Conservation (phyloP, 1,140 invertebrate genomes). For the Ooceraea biroi region DNA sequence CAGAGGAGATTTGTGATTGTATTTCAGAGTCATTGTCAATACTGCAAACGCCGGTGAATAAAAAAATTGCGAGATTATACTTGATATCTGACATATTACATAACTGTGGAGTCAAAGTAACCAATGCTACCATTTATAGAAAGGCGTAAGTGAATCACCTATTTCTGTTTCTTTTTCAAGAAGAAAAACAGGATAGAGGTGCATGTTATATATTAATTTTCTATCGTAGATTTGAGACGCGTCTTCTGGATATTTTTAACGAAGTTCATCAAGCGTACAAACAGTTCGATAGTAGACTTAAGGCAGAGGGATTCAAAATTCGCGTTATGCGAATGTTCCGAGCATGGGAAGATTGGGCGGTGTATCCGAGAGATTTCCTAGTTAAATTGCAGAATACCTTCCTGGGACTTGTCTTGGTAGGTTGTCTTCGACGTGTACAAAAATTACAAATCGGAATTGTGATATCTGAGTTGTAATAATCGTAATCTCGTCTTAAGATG, state of each 20-base stretch:
- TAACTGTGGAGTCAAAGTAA: conserved; percentile 98
- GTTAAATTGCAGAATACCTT: conserved; percentile 97
- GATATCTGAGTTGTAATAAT: conserved; percentile 29
- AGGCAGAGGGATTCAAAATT: conserved; percentile 98
- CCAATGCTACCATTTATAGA: conserved; percentile 98
- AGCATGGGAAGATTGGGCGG: conserved; percentile 99
- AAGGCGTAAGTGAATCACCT: conserved; percentile 89
- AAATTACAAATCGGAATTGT: background rate
- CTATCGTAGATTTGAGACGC: conserved; percentile 92
- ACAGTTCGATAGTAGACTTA: conserved; percentile 94
- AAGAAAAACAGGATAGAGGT: background rate
- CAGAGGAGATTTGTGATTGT: conserved; percentile 97
- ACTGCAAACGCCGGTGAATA: conserved; percentile 92
- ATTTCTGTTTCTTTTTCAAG: too few species aligned
- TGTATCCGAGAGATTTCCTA: conserved; percentile 98
- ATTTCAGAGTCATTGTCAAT: conserved; percentile 94
- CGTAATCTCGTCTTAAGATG: conserved; percentile 65
- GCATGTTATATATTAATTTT: conserved; percentile 4
- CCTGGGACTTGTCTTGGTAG: conserved; percentile 88
- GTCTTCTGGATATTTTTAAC: conserved; percentile 95
- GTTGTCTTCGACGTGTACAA: conserved; percentile 21
- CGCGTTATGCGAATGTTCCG: conserved; percentile 97
- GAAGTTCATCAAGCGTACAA: conserved; percentile 92
- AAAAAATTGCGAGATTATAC: conserved; percentile 98
- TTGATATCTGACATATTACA: conserved; percentile 98